These are phyloP conservation scores for Crotalus horridus DNA, from an alignment of 2,113 vertebrate genomes.

Conservation along the genomic window DNA sequence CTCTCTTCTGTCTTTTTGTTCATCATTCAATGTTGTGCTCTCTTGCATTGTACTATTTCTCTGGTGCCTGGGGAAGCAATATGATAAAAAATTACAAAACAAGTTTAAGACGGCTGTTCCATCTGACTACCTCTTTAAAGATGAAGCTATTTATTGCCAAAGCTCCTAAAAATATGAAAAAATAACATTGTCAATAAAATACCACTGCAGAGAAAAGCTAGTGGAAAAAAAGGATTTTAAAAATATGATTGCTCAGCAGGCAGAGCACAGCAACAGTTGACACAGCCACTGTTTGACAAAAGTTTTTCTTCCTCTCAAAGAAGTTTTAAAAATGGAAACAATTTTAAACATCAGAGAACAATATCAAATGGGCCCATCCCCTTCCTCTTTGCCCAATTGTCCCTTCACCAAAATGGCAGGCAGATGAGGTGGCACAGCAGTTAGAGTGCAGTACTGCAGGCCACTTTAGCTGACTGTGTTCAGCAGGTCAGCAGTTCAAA, in stretches of 20 bases:
- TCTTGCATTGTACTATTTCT: slow-evolving; percentile 30
- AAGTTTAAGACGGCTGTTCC: slow-evolving; percentile 44
- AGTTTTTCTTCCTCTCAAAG: not conserved
- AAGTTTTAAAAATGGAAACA: not conserved
- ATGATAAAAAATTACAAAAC: slow-evolving; percentile 50
- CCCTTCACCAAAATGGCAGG: not conserved
- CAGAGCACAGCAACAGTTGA: not conserved
- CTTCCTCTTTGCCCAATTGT: not conserved
- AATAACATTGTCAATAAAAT: slow-evolving; percentile 27
- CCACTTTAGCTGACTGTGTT: no score
- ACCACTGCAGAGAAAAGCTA: slow-evolving; percentile 32
- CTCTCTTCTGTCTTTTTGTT: slow-evolving; percentile 23
- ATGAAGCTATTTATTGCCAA: slow-evolving; percentile 48
- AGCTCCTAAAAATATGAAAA: slow-evolving; percentile 48
- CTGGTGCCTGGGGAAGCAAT: slow-evolving; percentile 45
- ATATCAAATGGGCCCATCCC: not conserved
- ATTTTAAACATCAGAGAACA: not conserved
- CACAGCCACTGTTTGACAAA: not conserved
- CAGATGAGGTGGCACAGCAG: no score
- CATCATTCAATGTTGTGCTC: slow-evolving; percentile 31
- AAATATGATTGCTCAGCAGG: slow-evolving; percentile 15
- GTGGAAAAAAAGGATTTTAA: slow-evolving; percentile 15
- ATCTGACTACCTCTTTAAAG: slow-evolving; percentile 44
- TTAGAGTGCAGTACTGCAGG: no score
- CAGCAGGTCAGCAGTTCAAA: no score